A percentile compares a stretch with the other conserved stretches of the same genome.
phyloP scores from a whole-genome alignment of 1,140 invertebrate genomes.

The Calosoma granatense region DNA sequence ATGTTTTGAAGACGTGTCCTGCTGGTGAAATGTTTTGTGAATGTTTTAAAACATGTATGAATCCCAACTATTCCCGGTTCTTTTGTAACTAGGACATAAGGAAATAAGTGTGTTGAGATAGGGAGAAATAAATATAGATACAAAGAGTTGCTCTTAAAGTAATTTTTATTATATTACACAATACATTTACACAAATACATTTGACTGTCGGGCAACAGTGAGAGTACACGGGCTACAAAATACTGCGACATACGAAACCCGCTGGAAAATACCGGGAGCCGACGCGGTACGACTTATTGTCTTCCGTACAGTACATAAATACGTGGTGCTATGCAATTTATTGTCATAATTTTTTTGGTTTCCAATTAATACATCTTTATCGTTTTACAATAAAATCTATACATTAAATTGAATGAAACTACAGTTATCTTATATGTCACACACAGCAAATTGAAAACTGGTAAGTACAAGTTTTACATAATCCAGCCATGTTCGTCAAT shows the following conservation, averaged over 20 bases:
- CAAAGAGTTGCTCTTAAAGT: not conserved
- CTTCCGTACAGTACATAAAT: slow-evolving; percentile 7
- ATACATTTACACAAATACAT: slow-evolving; percentile 2
- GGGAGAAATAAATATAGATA: not conserved
- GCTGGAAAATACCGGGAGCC: not conserved
- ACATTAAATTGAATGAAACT: not conserved
- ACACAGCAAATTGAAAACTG: slow-evolving; percentile 2
- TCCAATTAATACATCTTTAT: not conserved
- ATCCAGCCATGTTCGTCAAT: slow-evolving; percentile 1
- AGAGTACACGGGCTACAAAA: not conserved
- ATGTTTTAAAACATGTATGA: not conserved
- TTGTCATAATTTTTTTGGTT: slow-evolving; percentile 9
- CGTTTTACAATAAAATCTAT: not conserved
- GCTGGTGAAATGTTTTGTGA: not conserved
- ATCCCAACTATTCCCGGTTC: not conserved
- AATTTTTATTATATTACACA: not conserved
- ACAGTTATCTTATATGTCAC: slow-evolving; percentile 1
- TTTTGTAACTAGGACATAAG: not conserved
- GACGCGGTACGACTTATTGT: not conserved
- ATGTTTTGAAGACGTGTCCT: not conserved
- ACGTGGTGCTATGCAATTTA: slow-evolving; percentile 5
- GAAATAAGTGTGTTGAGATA: not conserved
- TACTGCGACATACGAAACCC: not conserved
- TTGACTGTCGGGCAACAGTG: not conserved
- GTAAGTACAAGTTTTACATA: not conserved